Evolutionary conservation across 2,797 vertebrate genomes (phyloP), one percentile per base, ranked within the genome.

Genomic region (Hafferia zeledoni): DNA sequence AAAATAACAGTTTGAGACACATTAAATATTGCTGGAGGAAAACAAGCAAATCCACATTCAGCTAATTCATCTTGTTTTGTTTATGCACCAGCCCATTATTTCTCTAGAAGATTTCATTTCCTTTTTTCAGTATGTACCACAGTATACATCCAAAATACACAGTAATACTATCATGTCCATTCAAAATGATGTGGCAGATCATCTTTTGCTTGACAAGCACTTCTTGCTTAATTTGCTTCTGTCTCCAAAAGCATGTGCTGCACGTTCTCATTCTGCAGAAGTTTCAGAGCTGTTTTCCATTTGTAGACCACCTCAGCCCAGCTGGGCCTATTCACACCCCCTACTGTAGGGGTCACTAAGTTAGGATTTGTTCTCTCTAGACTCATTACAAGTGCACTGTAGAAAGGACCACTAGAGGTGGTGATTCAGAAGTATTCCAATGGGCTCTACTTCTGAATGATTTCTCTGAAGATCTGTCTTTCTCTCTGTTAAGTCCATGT

Each of bases 321-420:
- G 13, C n/a, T 74, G 44, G 52, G 27, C 9, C 47, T 33, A 44
- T 6, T 49, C 37, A 49, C 10, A 52, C 7, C 24, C 33, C 7
- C 22, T 47, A 9, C 60, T 59, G 37, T 3, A 72, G 55, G 55
- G 17, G 56, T 80, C 33, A 55, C n/a, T 24, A 14, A 65, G 9
- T 1, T 50, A 60, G 53, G 17, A 69, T 25, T 1, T 68, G 39
- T 2, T 41, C 24, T 57, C 28, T 74, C 37, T n/a, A 69, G 31
- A 24, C 30, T 68, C 0, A 0, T 23, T 44, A 30, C 13, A 16
- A 17, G 22, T 6, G 22, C 19, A 37, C 56, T 49, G 74, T 52
- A 83, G 47, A 80, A 46, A 74, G 24, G 31, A 60, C 5, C 24
- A 71, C 44, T 6, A 27, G 53, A 70, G 33, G 18, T 7, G 53